Evolutionary conservation across 2,797 vertebrate genomes (phyloP), one percentile per base, ranked within the genome.

Genomic region (Pelodytes ibericus): DNA sequence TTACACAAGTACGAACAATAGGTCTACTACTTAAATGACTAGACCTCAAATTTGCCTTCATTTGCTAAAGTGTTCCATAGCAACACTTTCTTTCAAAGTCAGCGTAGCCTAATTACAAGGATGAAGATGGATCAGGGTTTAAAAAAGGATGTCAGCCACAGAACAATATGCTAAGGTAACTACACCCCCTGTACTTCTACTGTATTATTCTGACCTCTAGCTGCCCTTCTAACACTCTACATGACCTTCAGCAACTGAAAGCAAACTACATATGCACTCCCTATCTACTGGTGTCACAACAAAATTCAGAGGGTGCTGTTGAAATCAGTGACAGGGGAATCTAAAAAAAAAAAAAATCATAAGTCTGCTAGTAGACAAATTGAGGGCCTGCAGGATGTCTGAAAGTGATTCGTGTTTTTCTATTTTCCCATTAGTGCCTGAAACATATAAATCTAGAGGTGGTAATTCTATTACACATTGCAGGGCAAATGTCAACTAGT

Each of bases 321-420:
- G 87, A 92, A 88, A 83, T 87, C 82, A 26, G 83, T 89, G 87
- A 84, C 90, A 90, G 81, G 81, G 76, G 89, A 91, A 91, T 90
- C 88, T 87, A 88, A 89, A 90, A 88, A 88, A 93, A n/a, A 77
- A 92, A 93, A 91, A 91, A 92, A 93, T 93, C 88, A 89, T 85
- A 87, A 84, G 87, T 84, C 83, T 82, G 81, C 80, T 77, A 81
- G 80, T 79, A 84, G 88, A 90, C 87, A 89, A 91, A 92, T 84
- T 89, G 87, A 88, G 87, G 84, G 85, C 85, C 81, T 83, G 64
- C 83, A 85, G 85, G 86, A 86, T 86, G 87, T 86, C 78, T 74
- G 81, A 80, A 85, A 82, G 67, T 57, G 30, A 85, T 79, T 84
- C 80, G 57, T 33, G 0, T 86, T 74, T 73, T 84, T 85, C 86